Evolutionary conservation across 2,113 vertebrate species (phyloP).

Genomic region (Macaca nemestrina): DNA sequence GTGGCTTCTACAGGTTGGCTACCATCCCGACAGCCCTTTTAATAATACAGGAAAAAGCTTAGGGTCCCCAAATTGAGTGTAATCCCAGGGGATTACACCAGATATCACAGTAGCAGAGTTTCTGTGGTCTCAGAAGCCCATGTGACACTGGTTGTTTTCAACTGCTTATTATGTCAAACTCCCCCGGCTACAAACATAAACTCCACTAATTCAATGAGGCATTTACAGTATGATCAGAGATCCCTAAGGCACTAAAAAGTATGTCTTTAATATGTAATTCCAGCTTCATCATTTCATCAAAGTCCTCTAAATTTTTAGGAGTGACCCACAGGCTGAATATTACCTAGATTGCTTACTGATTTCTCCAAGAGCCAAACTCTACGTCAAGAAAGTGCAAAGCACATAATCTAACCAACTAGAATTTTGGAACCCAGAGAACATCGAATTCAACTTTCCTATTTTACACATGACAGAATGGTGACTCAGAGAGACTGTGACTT

Average conservation of each 20-base stretch:
- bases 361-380: neutral
- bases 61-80: neutral
- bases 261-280: neutral
- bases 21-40: neutral
- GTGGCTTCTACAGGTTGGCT: neutral
- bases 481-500: neutral
- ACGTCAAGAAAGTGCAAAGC: neutral
- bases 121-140: conserved; percentile 5
- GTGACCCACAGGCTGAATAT: neutral
- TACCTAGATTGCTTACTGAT: neutral
- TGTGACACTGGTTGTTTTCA: conserved; percentile 13
- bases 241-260: neutral
- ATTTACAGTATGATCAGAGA: neutral
- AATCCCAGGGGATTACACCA: neutral
- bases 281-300: neutral
- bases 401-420: neutral
- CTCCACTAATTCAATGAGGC: neutral
- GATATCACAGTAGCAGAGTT: neutral
- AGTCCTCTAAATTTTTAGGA: neutral
- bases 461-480: neutral
- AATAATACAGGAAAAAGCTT: neutral
- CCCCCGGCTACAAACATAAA: neutral
- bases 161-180: neutral
- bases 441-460: neutral
- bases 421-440: neutral